Evolutionary conservation across 2,113 vertebrate species (phyloP).

Genomic region (Dicentrarchus labrax): DNA sequence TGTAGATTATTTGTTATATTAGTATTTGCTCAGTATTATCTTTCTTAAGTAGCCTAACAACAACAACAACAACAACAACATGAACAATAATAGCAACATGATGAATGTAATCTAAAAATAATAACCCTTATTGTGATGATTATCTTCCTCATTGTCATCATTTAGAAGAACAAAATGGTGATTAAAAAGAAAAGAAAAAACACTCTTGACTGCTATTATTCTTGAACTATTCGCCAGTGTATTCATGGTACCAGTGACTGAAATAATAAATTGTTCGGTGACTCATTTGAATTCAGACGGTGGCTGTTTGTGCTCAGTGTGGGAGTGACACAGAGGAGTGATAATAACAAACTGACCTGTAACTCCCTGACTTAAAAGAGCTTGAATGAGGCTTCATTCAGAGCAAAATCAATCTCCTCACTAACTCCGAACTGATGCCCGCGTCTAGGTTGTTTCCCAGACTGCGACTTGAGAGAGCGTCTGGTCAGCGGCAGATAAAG

Average conservation of each 20-base stretch:
- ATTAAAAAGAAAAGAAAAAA: neutral
- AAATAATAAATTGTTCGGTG: constrained; percentile 3
- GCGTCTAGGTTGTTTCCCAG: constrained; percentile 24
- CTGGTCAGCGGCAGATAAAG: constrained; percentile 60
- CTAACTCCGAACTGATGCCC: constrained; percentile 22
- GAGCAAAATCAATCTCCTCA: constrained; percentile 49
- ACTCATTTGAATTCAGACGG: constrained; percentile 37
- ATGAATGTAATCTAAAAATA: neutral
- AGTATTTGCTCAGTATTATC: no score
- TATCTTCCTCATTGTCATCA: neutral
- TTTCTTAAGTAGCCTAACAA: neutral
- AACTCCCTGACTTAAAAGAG: constrained; percentile 23
- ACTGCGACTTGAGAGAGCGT: constrained; percentile 26
- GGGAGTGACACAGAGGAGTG: constrained; percentile 8
- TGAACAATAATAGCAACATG: neutral
- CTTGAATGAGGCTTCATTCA: constrained; percentile 10
- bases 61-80: neutral
- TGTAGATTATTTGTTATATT: no score
- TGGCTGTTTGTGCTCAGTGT: neutral
- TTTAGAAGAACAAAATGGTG: neutral
- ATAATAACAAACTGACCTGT: constrained; percentile 42
- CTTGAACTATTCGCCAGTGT: neutral
- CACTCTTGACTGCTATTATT: neutral
- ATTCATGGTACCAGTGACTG: neutral
- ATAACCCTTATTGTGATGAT: neutral